A percentile compares a stretch with the other conserved stretches of the same genome.
These are phyloP conservation scores for Tangara arthus DNA, from an alignment of 2,797 vertebrate genomes.

Conservation along the genomic window DNA sequence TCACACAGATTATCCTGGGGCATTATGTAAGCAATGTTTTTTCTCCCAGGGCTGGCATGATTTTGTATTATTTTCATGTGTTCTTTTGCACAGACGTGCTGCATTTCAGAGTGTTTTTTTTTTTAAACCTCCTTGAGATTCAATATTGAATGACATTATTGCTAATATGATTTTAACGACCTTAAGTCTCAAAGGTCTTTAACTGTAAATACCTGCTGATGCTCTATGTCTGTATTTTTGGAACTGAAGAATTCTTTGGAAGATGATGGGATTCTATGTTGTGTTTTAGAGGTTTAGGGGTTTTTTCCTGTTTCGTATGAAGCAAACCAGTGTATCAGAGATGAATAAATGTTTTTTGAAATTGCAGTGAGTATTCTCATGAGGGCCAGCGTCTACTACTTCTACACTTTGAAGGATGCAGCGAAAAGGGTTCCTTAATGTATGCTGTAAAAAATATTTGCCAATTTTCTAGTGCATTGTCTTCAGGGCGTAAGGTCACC, in stretches of 20 bases:
- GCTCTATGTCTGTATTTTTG: not conserved
- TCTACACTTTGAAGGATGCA: not conserved
- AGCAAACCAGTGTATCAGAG: not conserved
- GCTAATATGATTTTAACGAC: not conserved
- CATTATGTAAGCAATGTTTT: not conserved
- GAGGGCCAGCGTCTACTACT: not conserved
- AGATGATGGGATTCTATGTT: not conserved
- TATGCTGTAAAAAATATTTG: not conserved
- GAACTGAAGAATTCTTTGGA: not conserved
- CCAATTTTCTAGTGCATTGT: not conserved
- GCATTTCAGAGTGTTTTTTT: not conserved
- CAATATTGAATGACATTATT: not conserved
- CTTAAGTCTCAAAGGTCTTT: not conserved
- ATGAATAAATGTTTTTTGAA: not conserved
- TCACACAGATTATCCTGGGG: not conserved
- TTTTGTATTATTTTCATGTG: not conserved
- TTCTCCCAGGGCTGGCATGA: not conserved
- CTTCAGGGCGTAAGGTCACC: not conserved
- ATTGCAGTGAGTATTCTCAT: not conserved
- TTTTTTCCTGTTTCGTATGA: not conserved
- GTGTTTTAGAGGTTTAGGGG: not conserved
- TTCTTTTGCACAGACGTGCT: not conserved
- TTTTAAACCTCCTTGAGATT: not conserved
- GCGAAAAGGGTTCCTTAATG: not conserved
- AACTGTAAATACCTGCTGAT: not conserved